These are phyloP conservation scores for Centropus unirufus DNA, from an alignment of 2,113 vertebrate species.

Conservation along the genomic window DNA sequence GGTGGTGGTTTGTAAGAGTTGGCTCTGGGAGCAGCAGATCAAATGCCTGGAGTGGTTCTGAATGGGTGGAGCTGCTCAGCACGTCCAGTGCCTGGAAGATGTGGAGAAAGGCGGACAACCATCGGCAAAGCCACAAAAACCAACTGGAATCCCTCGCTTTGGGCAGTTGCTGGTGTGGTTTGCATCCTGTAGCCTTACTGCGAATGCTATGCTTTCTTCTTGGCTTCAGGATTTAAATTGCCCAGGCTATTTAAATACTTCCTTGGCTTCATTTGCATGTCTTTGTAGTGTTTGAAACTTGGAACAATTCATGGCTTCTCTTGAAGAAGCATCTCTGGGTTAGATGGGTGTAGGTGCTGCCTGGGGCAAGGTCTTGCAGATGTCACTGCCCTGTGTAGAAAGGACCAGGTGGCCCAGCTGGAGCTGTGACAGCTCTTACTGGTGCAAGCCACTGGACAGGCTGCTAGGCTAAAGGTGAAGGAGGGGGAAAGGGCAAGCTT, in stretches of 20 bases:
- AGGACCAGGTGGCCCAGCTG: rapidly evolving
- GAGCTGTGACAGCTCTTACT: neutral
- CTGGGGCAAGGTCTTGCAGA: rapidly evolving
- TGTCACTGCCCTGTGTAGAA: no score
- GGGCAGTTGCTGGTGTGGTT: neutral
- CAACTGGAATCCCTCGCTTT: neutral
- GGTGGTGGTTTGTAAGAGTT: neutral
- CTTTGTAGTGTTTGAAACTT: neutral
- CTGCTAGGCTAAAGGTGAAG: neutral
- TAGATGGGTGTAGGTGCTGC: rapidly evolving
- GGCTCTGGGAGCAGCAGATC: neutral
- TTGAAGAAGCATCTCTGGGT: neutral
- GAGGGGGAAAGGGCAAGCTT: neutral
- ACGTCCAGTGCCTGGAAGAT: neutral
- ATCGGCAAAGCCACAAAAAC: neutral
- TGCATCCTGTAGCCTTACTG: neutral
- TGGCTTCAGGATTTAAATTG: neutral
- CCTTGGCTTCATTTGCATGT: neutral
- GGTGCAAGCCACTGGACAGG: neutral
- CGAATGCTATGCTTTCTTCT: neutral
- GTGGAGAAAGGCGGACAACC: neutral
- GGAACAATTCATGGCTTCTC: neutral
- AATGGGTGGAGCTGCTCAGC: neutral
- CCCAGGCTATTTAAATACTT: neutral
- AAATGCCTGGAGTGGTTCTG: neutral